These are phyloP conservation scores for Ifrita kowaldi DNA, from an alignment of 2,113 vertebrate species.

Conservation along the genomic window DNA sequence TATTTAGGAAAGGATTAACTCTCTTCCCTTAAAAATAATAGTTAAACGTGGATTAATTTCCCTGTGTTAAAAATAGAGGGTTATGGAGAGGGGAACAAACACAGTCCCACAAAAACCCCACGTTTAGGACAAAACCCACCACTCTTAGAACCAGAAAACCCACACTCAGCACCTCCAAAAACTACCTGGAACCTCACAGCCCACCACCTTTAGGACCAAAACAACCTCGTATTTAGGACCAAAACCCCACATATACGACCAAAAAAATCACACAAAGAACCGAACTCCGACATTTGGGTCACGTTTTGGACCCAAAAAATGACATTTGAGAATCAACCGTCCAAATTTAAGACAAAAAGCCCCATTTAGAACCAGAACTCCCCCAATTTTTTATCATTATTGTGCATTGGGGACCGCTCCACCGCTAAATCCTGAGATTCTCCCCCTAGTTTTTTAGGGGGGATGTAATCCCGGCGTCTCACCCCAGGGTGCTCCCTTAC, in stretches of 20 bases:
- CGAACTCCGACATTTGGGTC: background rate
- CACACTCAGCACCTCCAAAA: background rate
- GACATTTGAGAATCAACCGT: rapidly evolving
- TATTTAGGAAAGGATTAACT: background rate
- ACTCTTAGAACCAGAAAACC: background rate
- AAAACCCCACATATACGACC: rapidly evolving
- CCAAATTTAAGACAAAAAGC: background rate
- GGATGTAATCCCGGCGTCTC: background rate
- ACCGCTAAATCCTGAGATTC: background rate
- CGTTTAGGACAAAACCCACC: background rate
- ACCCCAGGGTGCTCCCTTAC: conserved; percentile 40
- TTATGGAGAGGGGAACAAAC: background rate
- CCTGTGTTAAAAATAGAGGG: rapidly evolving
- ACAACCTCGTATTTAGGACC: background rate
- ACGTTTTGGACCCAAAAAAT: background rate
- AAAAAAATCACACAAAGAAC: background rate
- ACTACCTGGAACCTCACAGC: background rate
- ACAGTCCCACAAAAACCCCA: background rate
- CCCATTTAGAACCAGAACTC: background rate
- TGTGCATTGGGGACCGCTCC: no score
- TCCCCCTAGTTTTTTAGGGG: rapidly evolving
- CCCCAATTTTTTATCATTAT: background rate
- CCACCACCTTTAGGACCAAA: background rate
- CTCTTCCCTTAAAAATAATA: background rate
- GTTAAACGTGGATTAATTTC: background rate